Evolutionary conservation across 2,888 invertebrate species (phyloP).

Genomic region (Sphaeridia pumilis): DNA sequence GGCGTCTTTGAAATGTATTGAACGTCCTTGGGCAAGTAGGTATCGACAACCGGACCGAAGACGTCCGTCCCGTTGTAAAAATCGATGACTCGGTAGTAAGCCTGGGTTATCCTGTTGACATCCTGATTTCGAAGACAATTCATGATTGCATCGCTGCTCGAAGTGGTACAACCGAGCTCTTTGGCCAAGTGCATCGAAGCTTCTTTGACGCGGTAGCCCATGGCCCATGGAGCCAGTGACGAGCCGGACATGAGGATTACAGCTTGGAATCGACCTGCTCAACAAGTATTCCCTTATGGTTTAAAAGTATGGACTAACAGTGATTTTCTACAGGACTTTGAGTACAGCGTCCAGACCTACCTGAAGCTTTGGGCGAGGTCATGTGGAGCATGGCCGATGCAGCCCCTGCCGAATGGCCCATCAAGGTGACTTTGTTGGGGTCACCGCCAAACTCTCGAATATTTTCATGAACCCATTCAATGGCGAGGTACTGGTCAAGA

Average conservation of each 20-base stretch:
- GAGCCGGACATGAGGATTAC: conserved; percentile 57
- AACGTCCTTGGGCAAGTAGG: conserved; percentile 49
- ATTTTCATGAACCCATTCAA: conserved; percentile 62
- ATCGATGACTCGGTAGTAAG: conserved; percentile 33
- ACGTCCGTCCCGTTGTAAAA: conserved; percentile 36
- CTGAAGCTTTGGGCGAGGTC: conserved; percentile 53
- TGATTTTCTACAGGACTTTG: background rate
- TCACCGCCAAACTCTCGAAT: conserved; percentile 71
- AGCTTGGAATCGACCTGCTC: conserved; percentile 51
- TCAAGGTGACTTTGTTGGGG: conserved; percentile 59
- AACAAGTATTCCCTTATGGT: too few relatives aligned
- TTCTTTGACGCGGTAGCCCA: conserved; percentile 33
- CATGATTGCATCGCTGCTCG: conserved; percentile 40
- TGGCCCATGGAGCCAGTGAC: conserved; percentile 42
- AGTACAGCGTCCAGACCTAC: conserved; percentile 40
- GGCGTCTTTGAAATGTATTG: conserved; percentile 51
- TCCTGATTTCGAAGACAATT: conserved; percentile 52
- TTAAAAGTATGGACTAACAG: background rate
- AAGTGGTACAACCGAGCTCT: conserved; percentile 34
- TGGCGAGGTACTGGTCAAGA: conserved; percentile 69
- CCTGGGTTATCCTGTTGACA: conserved; percentile 42
- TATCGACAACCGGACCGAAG: conserved; percentile 54
- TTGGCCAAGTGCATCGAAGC: conserved; percentile 33
- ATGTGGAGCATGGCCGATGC: conserved; percentile 56
- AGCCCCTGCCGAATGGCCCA: conserved; percentile 72